A percentile compares a stretch with the other conserved stretches of the same genome.
These are phyloP conservation scores for Brachionus sp. DNA, from an alignment of 1,140 invertebrate genomes.

Conservation along the genomic window DNA sequence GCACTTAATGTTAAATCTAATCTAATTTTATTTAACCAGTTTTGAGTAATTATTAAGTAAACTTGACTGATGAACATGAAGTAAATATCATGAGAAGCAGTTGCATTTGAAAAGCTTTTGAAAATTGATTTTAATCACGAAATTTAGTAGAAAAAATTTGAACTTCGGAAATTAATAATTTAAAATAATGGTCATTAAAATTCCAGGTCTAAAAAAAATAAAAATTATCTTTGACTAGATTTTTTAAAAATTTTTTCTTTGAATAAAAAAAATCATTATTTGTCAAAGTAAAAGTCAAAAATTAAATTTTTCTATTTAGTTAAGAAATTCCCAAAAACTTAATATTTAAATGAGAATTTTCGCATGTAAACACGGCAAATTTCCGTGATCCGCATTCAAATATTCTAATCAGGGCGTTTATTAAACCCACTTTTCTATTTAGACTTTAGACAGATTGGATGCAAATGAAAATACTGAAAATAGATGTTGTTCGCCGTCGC, in stretches of 20 bases:
- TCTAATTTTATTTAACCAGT: no score
- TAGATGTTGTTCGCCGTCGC: slow-evolving; percentile 12
- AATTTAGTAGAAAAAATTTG: not conserved
- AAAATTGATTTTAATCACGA: not conserved
- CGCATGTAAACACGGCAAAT: not conserved
- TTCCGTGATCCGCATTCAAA: not conserved
- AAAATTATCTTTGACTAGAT: no score
- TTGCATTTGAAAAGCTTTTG: not conserved
- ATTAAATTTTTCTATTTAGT: not conserved
- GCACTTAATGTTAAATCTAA: not conserved
- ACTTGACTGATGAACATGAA: not conserved
- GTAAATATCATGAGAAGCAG: not conserved
- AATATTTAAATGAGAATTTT: slow-evolving; percentile 6
- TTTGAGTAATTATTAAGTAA: not conserved
- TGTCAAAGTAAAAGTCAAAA: no score
- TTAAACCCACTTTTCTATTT: not conserved
- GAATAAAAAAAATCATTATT: no score
- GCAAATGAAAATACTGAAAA: not conserved
- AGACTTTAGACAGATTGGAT: not conserved
- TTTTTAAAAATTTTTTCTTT: no score
- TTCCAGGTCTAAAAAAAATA: not conserved
- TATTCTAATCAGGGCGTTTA: not conserved
- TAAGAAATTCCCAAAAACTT: not conserved
- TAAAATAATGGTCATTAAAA: not conserved
- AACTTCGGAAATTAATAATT: not conserved